A percentile compares a stretch with the other conserved stretches of the same genome.
phyloP scores from a whole-genome alignment of 2,888 invertebrate genomes.

The Dysmachus trigonus region DNA sequence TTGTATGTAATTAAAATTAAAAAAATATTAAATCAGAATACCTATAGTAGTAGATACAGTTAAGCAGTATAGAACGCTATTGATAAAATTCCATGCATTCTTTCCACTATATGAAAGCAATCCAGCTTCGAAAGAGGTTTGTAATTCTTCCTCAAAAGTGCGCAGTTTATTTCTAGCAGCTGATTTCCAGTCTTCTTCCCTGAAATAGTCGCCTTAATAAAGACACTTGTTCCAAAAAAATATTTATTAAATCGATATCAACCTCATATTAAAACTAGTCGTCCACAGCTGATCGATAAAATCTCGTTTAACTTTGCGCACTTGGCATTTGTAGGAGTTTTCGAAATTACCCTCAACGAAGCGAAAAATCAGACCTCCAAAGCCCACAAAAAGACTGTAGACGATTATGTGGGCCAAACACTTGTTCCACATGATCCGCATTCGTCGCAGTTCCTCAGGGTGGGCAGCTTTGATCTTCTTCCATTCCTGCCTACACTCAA shows the following conservation, averaged over 20 bases:
- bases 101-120: slow-evolving; percentile 85
- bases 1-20: neutral
- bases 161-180: slow-evolving; percentile 81
- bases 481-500: slow-evolving; percentile 67
- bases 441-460: slow-evolving; percentile 67
- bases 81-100: slow-evolving; percentile 87
- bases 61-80: slow-evolving; percentile 85
- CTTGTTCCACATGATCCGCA: slow-evolving; percentile 70
- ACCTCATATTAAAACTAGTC: slow-evolving; percentile 79
- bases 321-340: slow-evolving; percentile 86
- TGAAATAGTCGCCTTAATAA: slow-evolving; percentile 52
- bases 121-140: slow-evolving; percentile 84
- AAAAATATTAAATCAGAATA: slow-evolving; percentile 64
- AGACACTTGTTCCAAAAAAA: neutral
- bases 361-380: slow-evolving; percentile 82
- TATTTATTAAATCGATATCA: neutral
- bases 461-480: slow-evolving; percentile 70
- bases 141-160: slow-evolving; percentile 87
- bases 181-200: slow-evolving; percentile 91
- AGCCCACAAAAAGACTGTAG: slow-evolving; percentile 76
- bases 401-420: slow-evolving; percentile 76
- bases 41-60: slow-evolving; percentile 90
- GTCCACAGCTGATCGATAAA: slow-evolving; percentile 86
- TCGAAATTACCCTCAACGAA: slow-evolving; percentile 87
- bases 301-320: slow-evolving; percentile 85